Base-by-base conservation (phyloP, 2,888 invertebrate genomes). In the Hirtodrosophila histrioides region DNA sequence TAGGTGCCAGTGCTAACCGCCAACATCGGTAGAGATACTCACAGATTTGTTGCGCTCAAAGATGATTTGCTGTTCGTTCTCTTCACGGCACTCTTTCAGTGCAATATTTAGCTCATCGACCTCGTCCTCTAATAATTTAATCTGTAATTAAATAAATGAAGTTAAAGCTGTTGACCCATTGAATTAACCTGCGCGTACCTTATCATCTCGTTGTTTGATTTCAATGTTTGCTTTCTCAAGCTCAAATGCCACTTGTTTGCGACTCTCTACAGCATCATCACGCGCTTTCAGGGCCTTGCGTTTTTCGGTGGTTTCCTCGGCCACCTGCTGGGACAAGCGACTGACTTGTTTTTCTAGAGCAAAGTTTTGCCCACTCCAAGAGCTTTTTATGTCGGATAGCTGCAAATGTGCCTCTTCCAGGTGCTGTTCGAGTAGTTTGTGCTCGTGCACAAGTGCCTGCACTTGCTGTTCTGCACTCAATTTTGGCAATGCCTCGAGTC, bases 331-430 rank as follows among this genome's bases (percentile, higher is more conserved):
- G 78, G 96, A 96, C 64, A 97, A 92, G 66, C 97, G 94, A 80
- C 95, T 96, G 69, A 96, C 95, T 94, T 98, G 97, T n/a, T 96
- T 96, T 90, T 98, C 97, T 39, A 97, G 92, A 0, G 96, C 95
- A 11, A 96, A 94, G 81, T 97, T 97, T 91, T 97, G 97, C 10
- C 96, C 96, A 86, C 97, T 97, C 97, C 97, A 97, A 0, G 96
- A 96, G 0, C 96, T 96, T 90, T 98, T 97, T 74, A 97, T 96
- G 86, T 97, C 97, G 0, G 96, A 95, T 33, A 97, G 92, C 90
- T 97, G 97, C 88, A 97, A 93, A 89, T 97, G 95, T 0, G 97
- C 94, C 88, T 97, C 97, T 81, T 96, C 96, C 61, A 97, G 91
- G 82, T 96, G 95, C 66, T 96, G 94, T 72, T 96, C 95, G 31